A percentile compares a stretch with the other conserved stretches of the same genome.
Evolutionary conservation across 2,797 vertebrate genomes (phyloP).

Genomic region (Prunella strophiata): DNA sequence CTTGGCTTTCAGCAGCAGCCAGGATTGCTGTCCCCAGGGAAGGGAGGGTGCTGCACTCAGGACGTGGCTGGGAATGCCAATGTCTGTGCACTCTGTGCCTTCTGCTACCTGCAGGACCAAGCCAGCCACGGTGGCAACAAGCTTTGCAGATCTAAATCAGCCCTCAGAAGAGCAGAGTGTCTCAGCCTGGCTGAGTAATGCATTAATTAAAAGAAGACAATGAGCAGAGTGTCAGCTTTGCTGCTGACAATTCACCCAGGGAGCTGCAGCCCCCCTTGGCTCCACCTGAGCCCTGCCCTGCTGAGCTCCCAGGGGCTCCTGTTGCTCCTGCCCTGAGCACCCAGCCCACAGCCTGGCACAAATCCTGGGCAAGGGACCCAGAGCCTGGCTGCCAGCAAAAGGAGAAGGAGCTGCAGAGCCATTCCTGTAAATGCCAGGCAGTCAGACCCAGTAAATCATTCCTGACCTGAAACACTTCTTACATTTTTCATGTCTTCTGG

Average conservation of each 20-base stretch:
- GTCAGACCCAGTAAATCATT: not conserved
- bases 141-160: not conserved
- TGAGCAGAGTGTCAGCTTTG: not conserved
- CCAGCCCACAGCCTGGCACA: not conserved
- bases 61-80: not conserved
- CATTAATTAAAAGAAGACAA: not conserved
- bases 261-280: not conserved
- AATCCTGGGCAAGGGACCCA: not conserved
- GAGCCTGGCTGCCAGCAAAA: not conserved
- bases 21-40: not conserved
- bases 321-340: rapidly evolving
- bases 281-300: not conserved
- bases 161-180: not conserved
- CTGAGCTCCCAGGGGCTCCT: not conserved
- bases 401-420: not conserved
- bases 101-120: not conserved
- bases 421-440: rapidly evolving
- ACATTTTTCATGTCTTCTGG: not conserved
- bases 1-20: not conserved
- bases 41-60: not conserved
- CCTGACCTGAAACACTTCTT: not conserved
- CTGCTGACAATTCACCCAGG: not conserved
- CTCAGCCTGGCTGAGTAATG: not conserved
- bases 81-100: not conserved
- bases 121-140: not conserved